Evolutionary conservation across 2,888 invertebrate species (phyloP), one percentile per base, ranked within the genome.

Genomic region (Sceliomorpha sp.): DNA sequence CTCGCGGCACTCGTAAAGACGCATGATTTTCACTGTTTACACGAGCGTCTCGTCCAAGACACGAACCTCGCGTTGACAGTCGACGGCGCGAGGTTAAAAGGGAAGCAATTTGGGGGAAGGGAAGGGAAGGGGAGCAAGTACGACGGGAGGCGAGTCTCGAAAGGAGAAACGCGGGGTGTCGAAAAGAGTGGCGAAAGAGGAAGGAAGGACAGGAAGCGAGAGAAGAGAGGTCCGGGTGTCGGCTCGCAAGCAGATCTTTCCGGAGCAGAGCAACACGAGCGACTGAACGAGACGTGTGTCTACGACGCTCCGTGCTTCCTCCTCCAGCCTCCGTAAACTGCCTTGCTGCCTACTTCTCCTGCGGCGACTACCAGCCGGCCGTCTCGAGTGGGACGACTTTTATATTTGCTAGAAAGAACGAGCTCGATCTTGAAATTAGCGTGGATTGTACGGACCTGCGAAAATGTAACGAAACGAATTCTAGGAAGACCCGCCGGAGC

Each of bases 251-350:
- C 72, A 59, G 73, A 69, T 76, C 73, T 72, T 72, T 56, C 51
- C 62, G 69, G 67, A 64, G 64, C 67, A 63, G 70, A 72, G 68
- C 63, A 74, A 72, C 75, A 70, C 72, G 67, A 73, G 68, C 75
- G 74, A 76, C 73, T 70, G 69, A 67, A 63, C 74, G 69, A 75
- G 75, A 75, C 76, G 75, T 75, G 77, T 76, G 75, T 76, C 76
- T 74, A 50, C 74, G 74, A 75, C 70, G 72, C 67, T 68, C 70
- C 60, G 42, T 47, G 62, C 73, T 76, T 73, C 75, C 78, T 79
- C 74, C 77, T 76, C 67, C 70, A 69, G 68, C 72, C 74, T 68
- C 70, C 45, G 69, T 62, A 42, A 42, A 48, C 70, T 70, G 70
- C 72, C 72, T 70, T 37, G 45, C 70, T 70, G 70, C 72, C 72